Evolutionary conservation across 2,113 vertebrate genomes (phyloP).

Genomic region (Lipotes vexillifer): DNA sequence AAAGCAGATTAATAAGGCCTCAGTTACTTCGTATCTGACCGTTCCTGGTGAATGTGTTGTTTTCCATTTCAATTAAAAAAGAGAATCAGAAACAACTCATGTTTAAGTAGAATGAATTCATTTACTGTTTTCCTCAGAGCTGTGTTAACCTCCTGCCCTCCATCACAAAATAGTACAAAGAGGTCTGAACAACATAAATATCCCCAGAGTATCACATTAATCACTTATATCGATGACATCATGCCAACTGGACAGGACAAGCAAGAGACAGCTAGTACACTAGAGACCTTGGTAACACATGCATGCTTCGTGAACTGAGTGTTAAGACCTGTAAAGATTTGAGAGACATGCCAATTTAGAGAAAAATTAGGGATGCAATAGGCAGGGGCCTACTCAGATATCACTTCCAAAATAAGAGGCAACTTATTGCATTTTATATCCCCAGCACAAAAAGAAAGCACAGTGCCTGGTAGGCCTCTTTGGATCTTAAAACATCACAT

Average conservation of each 20-base stretch:
- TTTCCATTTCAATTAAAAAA: background rate
- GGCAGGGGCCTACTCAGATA: background rate
- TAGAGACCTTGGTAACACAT: background rate
- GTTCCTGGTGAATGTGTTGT: background rate
- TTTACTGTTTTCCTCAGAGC: background rate
- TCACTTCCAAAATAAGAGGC: background rate
- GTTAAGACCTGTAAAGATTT: background rate
- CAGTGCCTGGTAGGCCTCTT: background rate
- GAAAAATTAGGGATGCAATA: background rate
- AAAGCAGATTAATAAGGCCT: background rate
- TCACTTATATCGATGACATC: background rate
- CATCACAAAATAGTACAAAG: background rate
- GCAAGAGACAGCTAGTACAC: background rate
- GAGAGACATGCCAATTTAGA: background rate
- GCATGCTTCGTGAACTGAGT: background rate
- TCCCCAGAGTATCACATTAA: background rate
- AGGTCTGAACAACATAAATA: background rate
- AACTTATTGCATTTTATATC: background rate
- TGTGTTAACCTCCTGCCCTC: background rate
- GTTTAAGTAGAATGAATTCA: background rate
- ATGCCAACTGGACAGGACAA: background rate
- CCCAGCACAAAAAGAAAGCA: background rate
- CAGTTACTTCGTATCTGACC: background rate
- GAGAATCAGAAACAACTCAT: background rate
- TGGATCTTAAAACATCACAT: background rate